Base-by-base conservation (phyloP, 2,113 vertebrate genomes). In the Grantiella picta region DNA sequence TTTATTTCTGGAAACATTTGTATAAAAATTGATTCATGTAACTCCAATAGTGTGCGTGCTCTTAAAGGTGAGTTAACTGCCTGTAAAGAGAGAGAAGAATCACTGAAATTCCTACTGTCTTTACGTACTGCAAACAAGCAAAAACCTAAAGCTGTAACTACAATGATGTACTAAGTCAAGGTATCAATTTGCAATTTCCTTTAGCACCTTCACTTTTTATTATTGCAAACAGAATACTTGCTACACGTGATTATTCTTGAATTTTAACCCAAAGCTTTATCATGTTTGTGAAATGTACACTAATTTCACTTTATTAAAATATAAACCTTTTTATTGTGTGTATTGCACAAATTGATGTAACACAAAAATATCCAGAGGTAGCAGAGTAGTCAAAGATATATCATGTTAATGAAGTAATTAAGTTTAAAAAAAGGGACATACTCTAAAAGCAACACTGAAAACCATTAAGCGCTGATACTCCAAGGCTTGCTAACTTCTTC, bases 121-220 rank as follows among this genome's bases (percentile, higher is more conserved):
- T 90, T 82, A 89, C 86, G 59, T 91, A 65, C 42, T 66, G 24
- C 38, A 90, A 85, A 60, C 53, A 92, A 89, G 89, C 42, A 71
- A 86, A 95, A 90, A 38, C 21, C 54, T 50, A 82, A 82, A 88
- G 42, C 63, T 83, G 8, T 70, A 90, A 56, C 73, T 70, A 66
- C 27, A 72, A 72, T 91, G 54, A 93, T 69, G 82, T 93, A 63
- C 21, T 40, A 77, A 77, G 27, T 8, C 5, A 61, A 89, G 65
- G 73, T 79, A 90, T 38, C 75, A 75, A 70, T 68, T 59, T 87
- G 35, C 75, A 90, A 93, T 92, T 94, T 92, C 93, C 84, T 91
- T 82, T 59, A 63, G 8, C 59, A 80, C 50, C 27, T 78, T 81
- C 66, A 64, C 47, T 87, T 91, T 87, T 89, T 57, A 59, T 92